These are phyloP conservation scores for Portevinia maculata DNA, from an alignment of 2,888 invertebrate species.

Conservation along the genomic window DNA sequence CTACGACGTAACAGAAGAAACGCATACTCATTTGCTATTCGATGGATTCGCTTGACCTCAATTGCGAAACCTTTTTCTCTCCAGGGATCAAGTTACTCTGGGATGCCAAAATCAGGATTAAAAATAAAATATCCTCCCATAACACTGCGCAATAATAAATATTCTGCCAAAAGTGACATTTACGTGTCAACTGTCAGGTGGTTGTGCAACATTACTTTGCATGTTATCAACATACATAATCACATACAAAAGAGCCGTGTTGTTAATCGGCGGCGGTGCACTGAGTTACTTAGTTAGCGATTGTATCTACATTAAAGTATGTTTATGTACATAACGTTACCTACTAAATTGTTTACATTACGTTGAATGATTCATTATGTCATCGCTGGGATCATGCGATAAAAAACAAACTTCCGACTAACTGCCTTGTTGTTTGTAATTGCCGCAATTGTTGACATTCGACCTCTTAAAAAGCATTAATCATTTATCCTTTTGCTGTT, in stretches of 20 bases:
- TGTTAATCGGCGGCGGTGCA: too few relatives aligned
- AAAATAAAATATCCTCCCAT: background rate
- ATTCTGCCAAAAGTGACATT: background rate
- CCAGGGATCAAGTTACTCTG: too few relatives aligned
- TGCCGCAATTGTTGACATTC: slow-evolving; percentile 67
- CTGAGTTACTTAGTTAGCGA: too few relatives aligned
- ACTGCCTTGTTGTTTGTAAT: slow-evolving; percentile 59
- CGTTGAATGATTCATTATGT: slow-evolving; percentile 47
- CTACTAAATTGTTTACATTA: slow-evolving; percentile 27
- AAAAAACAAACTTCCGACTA: slow-evolving; percentile 54
- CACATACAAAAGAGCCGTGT: too few relatives aligned
- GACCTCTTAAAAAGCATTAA: slow-evolving; percentile 54
- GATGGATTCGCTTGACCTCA: too few relatives aligned
- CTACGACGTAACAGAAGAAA: too few relatives aligned
- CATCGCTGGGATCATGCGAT: slow-evolving; percentile 32
- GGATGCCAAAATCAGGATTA: background rate
- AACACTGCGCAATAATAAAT: background rate
- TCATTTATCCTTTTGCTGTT: slow-evolving; percentile 61
- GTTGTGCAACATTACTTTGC: background rate
- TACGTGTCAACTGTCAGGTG: background rate
- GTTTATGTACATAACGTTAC: too few relatives aligned
- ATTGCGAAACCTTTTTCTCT: too few relatives aligned
- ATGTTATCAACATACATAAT: too few relatives aligned
- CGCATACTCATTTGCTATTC: too few relatives aligned
- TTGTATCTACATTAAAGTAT: too few relatives aligned